A percentile compares a stretch with the other conserved stretches of the same genome.
phyloP scores from a whole-genome alignment of 53 echinoderm and acorn worm species.

The Zoroaster sp. region DNA sequence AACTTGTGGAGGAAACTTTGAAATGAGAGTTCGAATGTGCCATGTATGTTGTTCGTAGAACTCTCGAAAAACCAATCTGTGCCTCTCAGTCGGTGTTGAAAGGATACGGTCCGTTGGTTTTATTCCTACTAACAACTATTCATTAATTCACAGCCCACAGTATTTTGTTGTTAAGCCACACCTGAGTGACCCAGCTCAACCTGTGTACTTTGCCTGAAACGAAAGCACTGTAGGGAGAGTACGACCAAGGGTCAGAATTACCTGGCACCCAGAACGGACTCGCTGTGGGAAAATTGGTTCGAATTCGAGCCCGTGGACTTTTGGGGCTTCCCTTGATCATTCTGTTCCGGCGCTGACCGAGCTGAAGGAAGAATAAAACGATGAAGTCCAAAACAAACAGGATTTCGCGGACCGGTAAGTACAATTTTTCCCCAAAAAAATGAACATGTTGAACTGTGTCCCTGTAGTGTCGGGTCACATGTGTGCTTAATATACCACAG shows the following conservation, averaged over 20 bases:
- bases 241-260: not conserved
- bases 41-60: not conserved
- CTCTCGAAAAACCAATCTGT: not conserved
- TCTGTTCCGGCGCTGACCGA: not conserved
- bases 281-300: not conserved
- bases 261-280: not conserved
- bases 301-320: not conserved
- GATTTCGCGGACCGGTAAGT: conserved; percentile 20
- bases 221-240: no score
- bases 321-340: not conserved
- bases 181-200: not conserved
- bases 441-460: no score
- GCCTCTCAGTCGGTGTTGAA: conserved; percentile 7
- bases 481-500: no score
- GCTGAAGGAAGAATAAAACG: no score
- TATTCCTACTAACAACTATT: not conserved
- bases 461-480: no score
- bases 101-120: conserved; percentile 31
- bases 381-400: conserved; percentile 50
- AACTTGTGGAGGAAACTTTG: not conserved
- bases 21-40: not conserved
- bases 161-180: not conserved
- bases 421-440: no score
- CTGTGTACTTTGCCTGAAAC: not conserved
- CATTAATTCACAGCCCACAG: not conserved